These are phyloP conservation scores for Garra rufa DNA, from an alignment of 2,113 vertebrate species.

Conservation along the genomic window DNA sequence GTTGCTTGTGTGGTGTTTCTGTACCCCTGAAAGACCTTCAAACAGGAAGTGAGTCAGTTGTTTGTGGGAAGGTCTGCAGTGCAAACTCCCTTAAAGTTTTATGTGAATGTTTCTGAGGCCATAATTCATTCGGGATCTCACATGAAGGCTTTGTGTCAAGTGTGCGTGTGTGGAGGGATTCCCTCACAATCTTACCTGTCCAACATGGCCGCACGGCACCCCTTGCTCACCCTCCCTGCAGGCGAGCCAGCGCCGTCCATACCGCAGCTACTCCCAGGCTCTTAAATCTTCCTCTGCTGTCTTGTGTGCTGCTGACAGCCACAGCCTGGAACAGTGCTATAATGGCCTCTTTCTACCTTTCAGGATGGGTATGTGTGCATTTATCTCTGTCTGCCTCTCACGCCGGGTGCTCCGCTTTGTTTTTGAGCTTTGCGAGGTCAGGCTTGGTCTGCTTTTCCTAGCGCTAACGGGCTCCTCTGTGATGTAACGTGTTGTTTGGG, in stretches of 20 bases:
- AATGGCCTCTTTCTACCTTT: constrained; percentile 47
- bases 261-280: constrained; percentile 51
- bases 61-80: background rate
- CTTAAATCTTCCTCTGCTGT: constrained; percentile 56
- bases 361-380: constrained; percentile 49
- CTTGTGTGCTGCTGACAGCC: constrained; percentile 52
- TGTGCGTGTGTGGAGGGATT: background rate
- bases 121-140: background rate
- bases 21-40: background rate
- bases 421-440: background rate
- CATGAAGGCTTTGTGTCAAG: background rate
- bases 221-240: constrained; percentile 27
- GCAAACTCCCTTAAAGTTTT: constrained; percentile 10
- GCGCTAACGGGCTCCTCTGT: background rate
- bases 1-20: background rate
- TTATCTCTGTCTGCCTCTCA: background rate
- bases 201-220: constrained; percentile 32
- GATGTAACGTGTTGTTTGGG: constrained; percentile 2
- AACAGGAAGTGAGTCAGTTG: constrained; percentile 16
- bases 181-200: constrained; percentile 19
- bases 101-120: background rate
- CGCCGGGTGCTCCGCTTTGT: background rate
- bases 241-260: constrained; percentile 23
- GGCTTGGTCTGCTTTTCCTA: constrained; percentile 20
- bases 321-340: constrained; percentile 46